Conservation (phyloP, 2,113 vertebrate genomes). For the Labeo rohita region DNA sequence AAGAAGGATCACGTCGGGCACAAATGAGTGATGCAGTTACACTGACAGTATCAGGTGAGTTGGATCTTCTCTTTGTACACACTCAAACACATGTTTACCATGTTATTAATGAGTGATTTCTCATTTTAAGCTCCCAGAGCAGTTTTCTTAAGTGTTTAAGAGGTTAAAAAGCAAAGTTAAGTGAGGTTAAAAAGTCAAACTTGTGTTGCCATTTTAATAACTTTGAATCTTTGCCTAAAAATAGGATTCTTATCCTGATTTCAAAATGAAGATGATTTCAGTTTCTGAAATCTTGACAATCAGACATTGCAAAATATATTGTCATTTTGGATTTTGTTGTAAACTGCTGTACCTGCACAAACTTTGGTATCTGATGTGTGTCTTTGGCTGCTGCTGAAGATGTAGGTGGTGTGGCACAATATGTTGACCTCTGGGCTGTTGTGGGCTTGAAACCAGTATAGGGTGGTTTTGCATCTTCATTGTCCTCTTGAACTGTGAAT, state of each 20-base stretch:
- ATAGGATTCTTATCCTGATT: not conserved
- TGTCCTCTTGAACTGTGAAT: too few relatives aligned
- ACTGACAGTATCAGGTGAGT: not conserved
- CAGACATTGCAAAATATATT: too few relatives aligned
- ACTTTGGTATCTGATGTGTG: too few relatives aligned
- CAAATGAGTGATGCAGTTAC: not conserved
- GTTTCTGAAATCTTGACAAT: too few relatives aligned
- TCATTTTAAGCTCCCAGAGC: not conserved
- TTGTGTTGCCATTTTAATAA: not conserved
- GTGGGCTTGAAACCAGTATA: too few relatives aligned
- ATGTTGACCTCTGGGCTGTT: too few relatives aligned
- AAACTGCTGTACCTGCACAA: too few relatives aligned
- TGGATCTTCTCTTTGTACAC: not conserved
- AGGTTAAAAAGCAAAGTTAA: not conserved
- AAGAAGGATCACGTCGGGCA: not conserved
- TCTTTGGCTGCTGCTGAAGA: too few relatives aligned
- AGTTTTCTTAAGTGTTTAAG: not conserved
- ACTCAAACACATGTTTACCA: not conserved
- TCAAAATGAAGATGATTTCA: not conserved
- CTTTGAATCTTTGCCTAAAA: too few relatives aligned
- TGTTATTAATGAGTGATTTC: not conserved
- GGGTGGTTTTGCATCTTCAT: too few relatives aligned
- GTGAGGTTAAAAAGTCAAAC: not conserved
- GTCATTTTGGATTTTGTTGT: too few relatives aligned
- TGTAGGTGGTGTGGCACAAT: too few relatives aligned